Evolutionary conservation across 2,113 vertebrate species (phyloP), one percentile per base, ranked within the genome.

Genomic region (Tetrax tetrax): DNA sequence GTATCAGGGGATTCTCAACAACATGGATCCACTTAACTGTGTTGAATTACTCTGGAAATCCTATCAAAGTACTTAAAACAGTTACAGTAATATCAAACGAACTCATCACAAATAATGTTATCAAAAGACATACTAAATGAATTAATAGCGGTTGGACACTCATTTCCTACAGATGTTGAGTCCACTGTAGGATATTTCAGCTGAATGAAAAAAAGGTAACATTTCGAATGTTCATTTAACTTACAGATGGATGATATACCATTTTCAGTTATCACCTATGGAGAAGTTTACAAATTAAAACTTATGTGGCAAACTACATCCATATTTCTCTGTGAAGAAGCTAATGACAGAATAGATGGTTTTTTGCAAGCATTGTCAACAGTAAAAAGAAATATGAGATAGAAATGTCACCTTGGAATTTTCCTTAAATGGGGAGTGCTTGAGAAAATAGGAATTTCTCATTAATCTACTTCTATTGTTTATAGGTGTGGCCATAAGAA

Each of bases 1-100:
- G 5, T 77, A 41, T 72, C 74, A 31, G 22, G 43, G 66, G 37
- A 77, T 47, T 83, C 66, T 38, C 48, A 89, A 48, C 53, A 91
- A 92, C 14, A 68, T 8, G 20, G 72, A 90, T 66, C 41, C 15
- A 53, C 43, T 90, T 72, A 95, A 92, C 86, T 89, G 85, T 45
- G 86, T 43, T 69, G 54, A 95, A 81, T 91, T 95, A 48, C 83
- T 94, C 68, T 83, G 12, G n/a, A 77, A 93, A 66, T 76, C 47
- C 29, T 65, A 92, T 24, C 63, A 63, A 94, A 95, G 69, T 81
- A 41, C 31, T 83, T 95, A 53, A 45, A 71, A 63, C 8, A 86
- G 53, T 71, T 54, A 38, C 47, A 76, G 59, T 79, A 94, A 31
- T 28, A 82, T 7, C 35, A 85, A 93, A 96, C 77, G 14, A 89